Base-by-base conservation (phyloP, 2,888 invertebrate genomes). In the Melolontha melolontha region DNA sequence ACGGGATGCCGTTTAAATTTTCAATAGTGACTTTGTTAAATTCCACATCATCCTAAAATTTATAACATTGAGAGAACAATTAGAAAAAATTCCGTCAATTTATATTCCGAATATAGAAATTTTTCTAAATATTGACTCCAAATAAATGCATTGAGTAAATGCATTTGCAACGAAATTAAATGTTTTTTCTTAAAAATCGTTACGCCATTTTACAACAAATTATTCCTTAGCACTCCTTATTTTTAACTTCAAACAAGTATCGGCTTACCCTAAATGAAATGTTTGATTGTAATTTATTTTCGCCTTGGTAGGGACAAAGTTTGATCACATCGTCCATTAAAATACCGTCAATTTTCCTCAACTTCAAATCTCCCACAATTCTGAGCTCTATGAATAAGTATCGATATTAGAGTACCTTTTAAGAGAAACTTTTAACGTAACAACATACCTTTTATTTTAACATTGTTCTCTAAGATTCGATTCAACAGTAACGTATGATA, bases 231-330 rank as follows among this genome's bases (percentile, higher is more conserved):
- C n/a, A n/a, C n/a, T n/a, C n/a, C n/a, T n/a, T n/a, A n/a, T n/a
- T n/a, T n/a, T n/a, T n/a, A n/a, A n/a, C n/a, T n/a, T n/a, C n/a
- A 34, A 34, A 34, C 2, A 34, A 34, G 6, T 27, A 7, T 17
- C 6, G 7, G 11, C 52, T 16, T 70, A 70, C 70, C 6, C 22
- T 52, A 47, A 71, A 67, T 5, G 66, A 27, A 8, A 73, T 57
- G n/a, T 67, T 66, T 29, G 68, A 14, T 68, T 63, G 50, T 6
- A 67, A 39, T 2, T 85, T 84, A 11, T 85, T 85, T 34, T 79
- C 78, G 74, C 84, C 79, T 11, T 83, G 73, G 82, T 84, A 85
- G 52, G 84, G 75, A 2, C 79, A 83, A 40, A 81, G 79, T 40
- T 81, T 76, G 63, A 83, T 69, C n/a, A 80, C 63, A 44, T 74